Conservation (phyloP, 2,113 vertebrate genomes). For the Ameiurus melas region DNA sequence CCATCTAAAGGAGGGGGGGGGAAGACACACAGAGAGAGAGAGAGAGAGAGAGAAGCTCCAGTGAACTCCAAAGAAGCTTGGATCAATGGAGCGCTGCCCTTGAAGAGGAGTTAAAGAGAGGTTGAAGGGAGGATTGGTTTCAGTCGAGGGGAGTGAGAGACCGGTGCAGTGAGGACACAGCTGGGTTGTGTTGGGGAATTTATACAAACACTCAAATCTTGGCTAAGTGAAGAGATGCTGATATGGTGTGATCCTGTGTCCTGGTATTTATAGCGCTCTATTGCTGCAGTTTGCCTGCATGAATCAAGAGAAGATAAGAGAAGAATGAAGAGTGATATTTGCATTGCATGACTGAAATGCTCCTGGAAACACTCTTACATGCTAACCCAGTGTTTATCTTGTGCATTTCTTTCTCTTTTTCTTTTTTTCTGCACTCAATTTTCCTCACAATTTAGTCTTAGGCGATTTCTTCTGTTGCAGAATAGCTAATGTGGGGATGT, state of each 20-base stretch:
- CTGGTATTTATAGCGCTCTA: background rate
- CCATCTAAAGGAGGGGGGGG: conserved; percentile 24
- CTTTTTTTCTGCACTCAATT: background rate
- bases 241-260: background rate
- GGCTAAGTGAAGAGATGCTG: conserved; percentile 2
- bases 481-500: background rate
- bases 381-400: background rate
- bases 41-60: background rate
- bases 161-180: conserved; percentile 22
- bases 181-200: conserved; percentile 18
- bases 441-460: background rate
- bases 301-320: background rate
- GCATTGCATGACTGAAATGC: background rate
- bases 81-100: conserved; percentile 50
- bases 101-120: conserved; percentile 34
- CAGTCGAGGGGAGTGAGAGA: conserved; percentile 5
- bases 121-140: conserved; percentile 30
- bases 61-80: conserved; percentile 40
- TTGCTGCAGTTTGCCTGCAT: background rate
- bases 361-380: background rate
- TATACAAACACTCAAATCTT: conserved; percentile 23
- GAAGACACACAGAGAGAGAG: conserved; percentile 6
- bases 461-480: background rate
- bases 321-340: background rate
- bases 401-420: background rate